Conservation (phyloP, 2,888 invertebrate genomes). For the Oscheius sp. region DNA sequence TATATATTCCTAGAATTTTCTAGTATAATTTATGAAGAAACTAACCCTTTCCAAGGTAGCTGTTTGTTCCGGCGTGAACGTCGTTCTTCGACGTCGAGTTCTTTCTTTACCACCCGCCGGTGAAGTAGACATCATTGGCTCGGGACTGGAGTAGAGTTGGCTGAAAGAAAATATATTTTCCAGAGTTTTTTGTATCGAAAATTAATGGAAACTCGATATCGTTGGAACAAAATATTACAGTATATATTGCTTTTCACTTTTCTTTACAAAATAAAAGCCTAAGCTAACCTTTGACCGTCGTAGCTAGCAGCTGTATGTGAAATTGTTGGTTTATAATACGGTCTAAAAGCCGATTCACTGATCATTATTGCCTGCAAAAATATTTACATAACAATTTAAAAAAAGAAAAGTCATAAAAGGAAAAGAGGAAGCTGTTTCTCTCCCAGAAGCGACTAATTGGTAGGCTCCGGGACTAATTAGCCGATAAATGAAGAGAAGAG, state of each 20-base stretch:
- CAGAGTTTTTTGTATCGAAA: too few species aligned
- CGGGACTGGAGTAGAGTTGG: constrained; percentile 18
- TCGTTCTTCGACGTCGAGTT: constrained; percentile 50
- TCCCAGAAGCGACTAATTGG: neutral
- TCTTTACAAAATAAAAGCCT: neutral
- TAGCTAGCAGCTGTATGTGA: neutral
- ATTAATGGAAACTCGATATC: too few species aligned
- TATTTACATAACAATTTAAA: neutral
- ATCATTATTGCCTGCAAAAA: constrained; percentile 15
- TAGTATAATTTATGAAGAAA: neutral
- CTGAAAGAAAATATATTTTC: neutral
- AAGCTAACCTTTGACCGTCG: too few species aligned
- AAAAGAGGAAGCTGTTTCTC: neutral
- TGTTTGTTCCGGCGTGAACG: constrained; percentile 55
- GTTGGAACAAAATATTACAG: neutral
- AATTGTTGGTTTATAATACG: constrained; percentile 19
- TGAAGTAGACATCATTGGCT: constrained; percentile 1
- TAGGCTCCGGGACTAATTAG: constrained; percentile 12
- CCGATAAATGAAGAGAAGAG: too few species aligned
- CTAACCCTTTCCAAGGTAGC: constrained; percentile 46
- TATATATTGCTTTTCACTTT: neutral
- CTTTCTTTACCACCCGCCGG: neutral
- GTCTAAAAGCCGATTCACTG: constrained; percentile 26
- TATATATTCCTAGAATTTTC: constrained; percentile 48
- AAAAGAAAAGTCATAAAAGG: neutral